phyloP scores from a whole-genome alignment of 2,797 vertebrate genomes.

The Pteropus rufus region DNA sequence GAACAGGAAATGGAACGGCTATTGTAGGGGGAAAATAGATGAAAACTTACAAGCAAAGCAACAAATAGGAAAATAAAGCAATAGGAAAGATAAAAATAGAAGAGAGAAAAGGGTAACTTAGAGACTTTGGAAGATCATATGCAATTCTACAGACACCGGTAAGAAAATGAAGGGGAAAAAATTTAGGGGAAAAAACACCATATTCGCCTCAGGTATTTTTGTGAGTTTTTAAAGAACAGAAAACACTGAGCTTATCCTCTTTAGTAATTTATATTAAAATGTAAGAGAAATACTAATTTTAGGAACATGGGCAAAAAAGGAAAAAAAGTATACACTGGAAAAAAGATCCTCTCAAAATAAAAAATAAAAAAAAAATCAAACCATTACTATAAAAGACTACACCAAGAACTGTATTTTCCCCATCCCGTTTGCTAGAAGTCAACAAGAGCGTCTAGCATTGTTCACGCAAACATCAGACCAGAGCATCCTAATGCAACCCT shows the following conservation, averaged over 20 bases:
- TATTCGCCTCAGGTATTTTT: not conserved
- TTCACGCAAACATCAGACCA: not conserved
- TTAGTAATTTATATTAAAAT: not conserved
- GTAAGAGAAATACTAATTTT: not conserved
- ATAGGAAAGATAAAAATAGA: not conserved
- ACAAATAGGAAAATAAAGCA: not conserved
- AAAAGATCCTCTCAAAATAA: not conserved
- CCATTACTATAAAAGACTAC: not conserved
- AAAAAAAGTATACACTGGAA: not conserved
- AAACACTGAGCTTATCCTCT: not conserved
- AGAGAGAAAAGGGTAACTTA: not conserved
- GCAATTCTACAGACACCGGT: not conserved
- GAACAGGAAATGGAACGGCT: slow-evolving; percentile 13
- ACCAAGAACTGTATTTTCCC: not conserved
- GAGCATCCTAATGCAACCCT: not conserved
- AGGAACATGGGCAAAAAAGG: not conserved
- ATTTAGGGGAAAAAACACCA: not conserved
- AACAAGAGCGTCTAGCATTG: not conserved
- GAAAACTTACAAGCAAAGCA: slow-evolving; percentile 13
- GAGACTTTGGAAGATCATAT: not conserved
- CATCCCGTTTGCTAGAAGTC: not conserved
- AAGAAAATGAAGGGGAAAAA: not conserved
- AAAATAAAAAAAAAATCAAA: not conserved
- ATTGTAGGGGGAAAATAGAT: not conserved
- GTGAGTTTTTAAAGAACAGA: too few relatives aligned